phyloP scores from a whole-genome alignment of 2,113 vertebrate species.

The Pycnonotus jocosus region DNA sequence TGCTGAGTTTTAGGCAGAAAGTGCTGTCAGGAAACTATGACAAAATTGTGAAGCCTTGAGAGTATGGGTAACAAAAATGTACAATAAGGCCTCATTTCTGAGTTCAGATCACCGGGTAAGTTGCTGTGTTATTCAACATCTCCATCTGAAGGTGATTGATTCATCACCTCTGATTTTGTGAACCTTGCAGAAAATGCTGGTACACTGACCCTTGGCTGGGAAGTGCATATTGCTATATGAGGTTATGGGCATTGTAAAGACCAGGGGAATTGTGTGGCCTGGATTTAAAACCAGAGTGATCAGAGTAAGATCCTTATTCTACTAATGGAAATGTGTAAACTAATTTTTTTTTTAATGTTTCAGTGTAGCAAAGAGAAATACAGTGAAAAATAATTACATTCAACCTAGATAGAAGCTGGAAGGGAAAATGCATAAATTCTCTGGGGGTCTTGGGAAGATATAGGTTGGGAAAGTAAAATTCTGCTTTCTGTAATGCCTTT shows the following conservation, averaged over 20 bases:
- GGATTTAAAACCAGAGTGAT: background rate
- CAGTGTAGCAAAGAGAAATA: background rate
- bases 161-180: background rate
- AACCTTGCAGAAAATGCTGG: background rate
- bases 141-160: background rate
- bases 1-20: background rate
- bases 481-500: background rate
- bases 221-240: fast-evolving
- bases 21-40: background rate
- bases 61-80: background rate
- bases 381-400: background rate
- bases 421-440: background rate
- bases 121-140: background rate
- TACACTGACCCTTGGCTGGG: background rate
- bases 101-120: background rate
- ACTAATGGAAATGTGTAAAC: background rate
- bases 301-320: background rate
- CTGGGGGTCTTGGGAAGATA: background rate
- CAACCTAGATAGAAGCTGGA: background rate
- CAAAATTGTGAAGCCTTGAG: background rate
- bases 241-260: background rate
- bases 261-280: fast-evolving
- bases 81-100: fast-evolving
- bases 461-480: background rate
- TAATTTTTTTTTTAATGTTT: background rate